Evolutionary conservation across 2,113 vertebrate genomes (phyloP).

Genomic region (Jaculus jaculus): DNA sequence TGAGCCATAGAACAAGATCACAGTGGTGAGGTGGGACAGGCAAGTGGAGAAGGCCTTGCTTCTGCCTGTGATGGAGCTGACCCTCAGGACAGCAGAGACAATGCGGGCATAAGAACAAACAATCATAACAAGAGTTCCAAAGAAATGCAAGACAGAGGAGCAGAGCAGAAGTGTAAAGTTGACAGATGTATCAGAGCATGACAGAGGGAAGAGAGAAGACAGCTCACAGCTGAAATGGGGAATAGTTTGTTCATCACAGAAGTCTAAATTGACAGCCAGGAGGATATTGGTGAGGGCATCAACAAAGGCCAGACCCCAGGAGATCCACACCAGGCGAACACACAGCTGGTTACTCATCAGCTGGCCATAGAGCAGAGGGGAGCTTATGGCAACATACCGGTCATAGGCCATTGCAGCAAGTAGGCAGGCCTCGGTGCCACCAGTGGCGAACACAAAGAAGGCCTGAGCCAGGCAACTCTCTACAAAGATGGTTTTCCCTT

Average conservation of each 20-base stretch:
- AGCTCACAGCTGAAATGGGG: slow-evolving; percentile 73
- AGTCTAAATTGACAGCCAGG: slow-evolving; percentile 38
- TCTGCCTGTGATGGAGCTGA: slow-evolving; percentile 52
- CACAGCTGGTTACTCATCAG: slow-evolving; percentile 64
- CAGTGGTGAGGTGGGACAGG: slow-evolving; percentile 66
- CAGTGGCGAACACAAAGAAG: slow-evolving; percentile 63
- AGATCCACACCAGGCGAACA: slow-evolving; percentile 38
- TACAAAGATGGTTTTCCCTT: slow-evolving; percentile 57
- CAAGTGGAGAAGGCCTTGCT: slow-evolving; percentile 74
- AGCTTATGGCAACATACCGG: slow-evolving; percentile 67
- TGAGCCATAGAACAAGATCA: slow-evolving; percentile 68
- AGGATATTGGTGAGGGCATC: slow-evolving; percentile 62
- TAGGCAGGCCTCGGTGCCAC: slow-evolving; percentile 55
- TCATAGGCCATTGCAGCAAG: slow-evolving; percentile 67
- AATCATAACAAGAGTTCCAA: slow-evolving; percentile 46
- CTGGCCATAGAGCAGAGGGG: slow-evolving; percentile 68
- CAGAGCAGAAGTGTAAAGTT: slow-evolving; percentile 41
- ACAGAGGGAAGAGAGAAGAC: slow-evolving; percentile 61
- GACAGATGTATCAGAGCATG: slow-evolving; percentile 55
- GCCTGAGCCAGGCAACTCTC: slow-evolving; percentile 67
- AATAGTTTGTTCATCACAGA: slow-evolving; percentile 48
- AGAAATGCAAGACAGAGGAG: slow-evolving; percentile 46
- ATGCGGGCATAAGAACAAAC: slow-evolving; percentile 62
- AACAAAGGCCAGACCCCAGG: slow-evolving; percentile 48
- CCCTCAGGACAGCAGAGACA: slow-evolving; percentile 51